Conservation (phyloP, 1,140 invertebrate species). For the Cotesia typhae region DNA sequence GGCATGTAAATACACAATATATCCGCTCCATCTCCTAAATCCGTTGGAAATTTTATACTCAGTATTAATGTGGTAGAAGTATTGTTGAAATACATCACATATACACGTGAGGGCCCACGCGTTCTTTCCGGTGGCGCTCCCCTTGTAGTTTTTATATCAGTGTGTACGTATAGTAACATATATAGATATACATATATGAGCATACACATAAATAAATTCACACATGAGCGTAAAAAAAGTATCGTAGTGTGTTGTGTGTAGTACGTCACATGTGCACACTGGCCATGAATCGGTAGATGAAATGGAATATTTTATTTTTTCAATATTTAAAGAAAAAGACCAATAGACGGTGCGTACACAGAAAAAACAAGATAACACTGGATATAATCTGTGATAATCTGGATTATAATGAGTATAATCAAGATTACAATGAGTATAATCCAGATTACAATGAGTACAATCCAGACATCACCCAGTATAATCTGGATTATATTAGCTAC, state of each 20-base stretch:
- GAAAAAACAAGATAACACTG: too few species aligned
- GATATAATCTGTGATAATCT: too few species aligned
- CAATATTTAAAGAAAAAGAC: slow-evolving; percentile 1
- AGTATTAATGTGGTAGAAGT: slow-evolving; percentile 7
- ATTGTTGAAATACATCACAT: not conserved
- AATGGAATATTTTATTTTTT: too few species aligned
- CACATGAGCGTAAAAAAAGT: slow-evolving; percentile 2
- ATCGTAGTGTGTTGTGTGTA: not conserved
- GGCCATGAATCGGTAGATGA: not conserved
- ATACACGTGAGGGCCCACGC: slow-evolving; percentile 21
- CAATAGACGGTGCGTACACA: too few species aligned
- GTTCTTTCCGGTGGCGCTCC: slow-evolving; percentile 32
- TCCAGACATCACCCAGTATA: too few species aligned
- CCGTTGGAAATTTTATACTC: slow-evolving; percentile 24
- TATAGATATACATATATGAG: not conserved
- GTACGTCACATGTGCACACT: slow-evolving; percentile 6
- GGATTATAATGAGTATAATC: too few species aligned
- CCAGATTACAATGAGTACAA: too few species aligned
- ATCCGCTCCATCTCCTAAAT: slow-evolving; percentile 11
- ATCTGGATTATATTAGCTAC: too few species aligned
- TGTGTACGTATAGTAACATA: not conserved
- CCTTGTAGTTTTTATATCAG: slow-evolving; percentile 15
- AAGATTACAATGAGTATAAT: too few species aligned
- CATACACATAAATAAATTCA: not conserved
- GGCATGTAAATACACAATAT: slow-evolving; percentile 22